Conservation (phyloP, 2,888 invertebrate genomes). For the Lymantria monacha region DNA sequence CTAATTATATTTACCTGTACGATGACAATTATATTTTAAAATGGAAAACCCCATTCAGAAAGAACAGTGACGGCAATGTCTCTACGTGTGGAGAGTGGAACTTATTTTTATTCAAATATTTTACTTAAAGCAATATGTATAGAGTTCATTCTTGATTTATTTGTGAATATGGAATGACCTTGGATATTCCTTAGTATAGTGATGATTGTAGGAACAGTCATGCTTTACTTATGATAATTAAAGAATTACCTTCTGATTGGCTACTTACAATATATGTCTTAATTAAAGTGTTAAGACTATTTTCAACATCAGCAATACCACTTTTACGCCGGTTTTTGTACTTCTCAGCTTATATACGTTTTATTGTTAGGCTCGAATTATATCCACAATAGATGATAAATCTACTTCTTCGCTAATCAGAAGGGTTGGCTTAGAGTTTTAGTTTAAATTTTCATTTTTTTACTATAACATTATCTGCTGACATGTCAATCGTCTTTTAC, state of each 20-base stretch:
- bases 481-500: no score
- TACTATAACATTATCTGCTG: no score
- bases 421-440: no score
- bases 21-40: slow-evolving; percentile 6
- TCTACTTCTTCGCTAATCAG: no score
- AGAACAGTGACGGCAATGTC: slow-evolving; percentile 28
- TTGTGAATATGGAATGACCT: slow-evolving; percentile 12
- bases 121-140: background rate
- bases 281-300: background rate
- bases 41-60: slow-evolving; percentile 28
- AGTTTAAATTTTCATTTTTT: no score
- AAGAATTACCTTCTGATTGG: slow-evolving; percentile 13
- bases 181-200: slow-evolving; percentile 20
- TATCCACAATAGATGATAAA: no score
- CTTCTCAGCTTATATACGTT: no score
- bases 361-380: no score
- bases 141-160: background rate
- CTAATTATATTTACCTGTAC: slow-evolving; percentile 11
- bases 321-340: no score
- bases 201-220: slow-evolving; percentile 27
- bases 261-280: slow-evolving; percentile 2
- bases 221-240: slow-evolving; percentile 33
- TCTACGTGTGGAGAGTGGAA: slow-evolving; percentile 11
- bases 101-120: background rate
- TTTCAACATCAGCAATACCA: no score